Evolutionary conservation across 2,113 vertebrate genomes (phyloP), one percentile per base, ranked within the genome.

Genomic region (Haliaeetus leucogaster): DNA sequence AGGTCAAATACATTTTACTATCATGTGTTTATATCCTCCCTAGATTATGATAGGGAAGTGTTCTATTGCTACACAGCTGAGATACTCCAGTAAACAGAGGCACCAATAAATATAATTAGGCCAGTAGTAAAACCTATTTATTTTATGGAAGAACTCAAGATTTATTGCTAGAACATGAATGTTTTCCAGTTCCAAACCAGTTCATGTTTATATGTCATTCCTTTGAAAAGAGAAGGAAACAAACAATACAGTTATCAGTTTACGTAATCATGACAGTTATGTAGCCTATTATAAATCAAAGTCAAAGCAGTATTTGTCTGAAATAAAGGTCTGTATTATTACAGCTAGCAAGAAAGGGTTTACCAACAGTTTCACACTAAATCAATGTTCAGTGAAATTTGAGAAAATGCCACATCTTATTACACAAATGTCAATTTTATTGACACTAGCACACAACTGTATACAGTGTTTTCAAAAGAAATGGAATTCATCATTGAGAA

Each of bases 381-480:
- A 97, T 97, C 95, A 96, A 80, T 90, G 90, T 96, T 97, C 97
- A 97, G 96, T 72, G 66, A 97, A 96, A 97, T 98, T 95, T 96
- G 94, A 98, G 98, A 98, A 98, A 98, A 98, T 97, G 97, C 97
- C 96, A 96, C 97, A 98, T 98, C 97, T 98, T 97, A 96, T 98
- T 99, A 98, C 98, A 98, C 98, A 98, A 97, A 98, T 97, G 98
- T 98, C 95, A 97, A 98, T 98, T 99, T 99, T 99, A 99, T 99
- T 99, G 98, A 99, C 98, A 98, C 98, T 98, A 98, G 98, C 98
- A 98, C 97, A 99, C 97, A 99, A 97, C 98, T 96, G 97, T 94
- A 98, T 98, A 99, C 98, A 99, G 98, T 97, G 95, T 98, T 97
- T 97, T 97, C 86, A 93, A 98, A 98, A 98, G 97, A 97, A 97